Base-by-base conservation (phyloP, 2,888 invertebrate genomes). In the Synergus umbraculus region DNA sequence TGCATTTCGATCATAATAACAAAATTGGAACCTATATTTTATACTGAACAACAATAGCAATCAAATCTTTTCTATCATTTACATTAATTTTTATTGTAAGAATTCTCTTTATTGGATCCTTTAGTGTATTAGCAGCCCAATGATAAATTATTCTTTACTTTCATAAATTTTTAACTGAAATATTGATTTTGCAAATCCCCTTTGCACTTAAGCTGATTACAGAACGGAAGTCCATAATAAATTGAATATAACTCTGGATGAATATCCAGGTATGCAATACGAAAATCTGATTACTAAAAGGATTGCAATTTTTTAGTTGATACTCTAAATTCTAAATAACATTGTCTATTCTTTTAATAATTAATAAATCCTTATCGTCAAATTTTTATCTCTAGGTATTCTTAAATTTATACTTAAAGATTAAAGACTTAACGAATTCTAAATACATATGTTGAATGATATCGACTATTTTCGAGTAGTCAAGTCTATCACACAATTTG, bases 371-470 rank as follows among this genome's bases (percentile, higher is more conserved):
- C n/a, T 58, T 58, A 9, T 58, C 46, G 4, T 49, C 54, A 9
- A 18, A 8, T 22, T 7, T 44, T 67, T 18, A 46, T 22, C 15
- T 22, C 49, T 69, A 69, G 29, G 13, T 46, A 49, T 15, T 49
- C 49, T 15, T 69, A 49, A 22, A 69, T 49, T 49, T 69, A 18
- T 29, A 22, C 12, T 49, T 69, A 69, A 69, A 46, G n/a, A 69
- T 37, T 69, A 49, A 69, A 49, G 5, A 46, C 69, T 49, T 49
- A 69, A 69, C 29, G 18, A 43, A 66, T 66, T 18, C 43, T 66
- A 66, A 43, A 66, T 66, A 66, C 43, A 18, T 66, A 43, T 66
- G 12, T 46, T 49, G 46, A 69, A 69, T 69, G 69, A 69, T 69
- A 69, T 69, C 29, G 46, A 69, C 69, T 49, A 29, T 69, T 69